phyloP scores from a whole-genome alignment of 2,888 invertebrate genomes.

The Drosophila niveifrons region DNA sequence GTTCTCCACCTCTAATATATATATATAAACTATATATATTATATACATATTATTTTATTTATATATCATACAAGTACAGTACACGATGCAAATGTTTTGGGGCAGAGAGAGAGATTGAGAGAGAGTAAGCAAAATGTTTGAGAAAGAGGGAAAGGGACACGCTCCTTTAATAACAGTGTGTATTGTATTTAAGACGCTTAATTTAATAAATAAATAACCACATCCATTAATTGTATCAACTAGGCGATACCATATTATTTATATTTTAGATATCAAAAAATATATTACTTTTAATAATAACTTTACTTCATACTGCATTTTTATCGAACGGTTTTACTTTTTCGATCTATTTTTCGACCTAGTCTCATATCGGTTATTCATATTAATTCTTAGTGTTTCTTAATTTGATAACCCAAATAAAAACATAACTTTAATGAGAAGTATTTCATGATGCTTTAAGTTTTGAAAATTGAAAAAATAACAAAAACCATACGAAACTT shows the following conservation, averaged over 20 bases:
- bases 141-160: not conserved
- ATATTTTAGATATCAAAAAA: not conserved
- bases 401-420: not conserved
- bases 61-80: not conserved
- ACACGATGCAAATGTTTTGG: not conserved
- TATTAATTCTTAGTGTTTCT: too few species aligned
- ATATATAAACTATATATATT: conserved; percentile 38
- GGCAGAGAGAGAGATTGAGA: not conserved
- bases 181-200: not conserved
- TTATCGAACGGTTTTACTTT: too few species aligned
- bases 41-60: conserved; percentile 6
- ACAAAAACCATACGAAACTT: not conserved
- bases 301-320: too few species aligned
- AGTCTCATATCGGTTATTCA: too few species aligned
- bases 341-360: too few species aligned
- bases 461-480: not conserved
- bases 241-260: not conserved
- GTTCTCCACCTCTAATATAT: too few species aligned
- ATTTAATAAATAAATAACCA: not conserved
- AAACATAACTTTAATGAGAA: not conserved
- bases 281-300: not conserved
- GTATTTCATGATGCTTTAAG: not conserved
- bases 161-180: not conserved
- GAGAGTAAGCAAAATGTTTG: not conserved
- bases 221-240: not conserved